Evolutionary conservation across 2,888 invertebrate species (phyloP), one percentile per base, ranked within the genome.

Genomic region (Drosophila tripunctata): DNA sequence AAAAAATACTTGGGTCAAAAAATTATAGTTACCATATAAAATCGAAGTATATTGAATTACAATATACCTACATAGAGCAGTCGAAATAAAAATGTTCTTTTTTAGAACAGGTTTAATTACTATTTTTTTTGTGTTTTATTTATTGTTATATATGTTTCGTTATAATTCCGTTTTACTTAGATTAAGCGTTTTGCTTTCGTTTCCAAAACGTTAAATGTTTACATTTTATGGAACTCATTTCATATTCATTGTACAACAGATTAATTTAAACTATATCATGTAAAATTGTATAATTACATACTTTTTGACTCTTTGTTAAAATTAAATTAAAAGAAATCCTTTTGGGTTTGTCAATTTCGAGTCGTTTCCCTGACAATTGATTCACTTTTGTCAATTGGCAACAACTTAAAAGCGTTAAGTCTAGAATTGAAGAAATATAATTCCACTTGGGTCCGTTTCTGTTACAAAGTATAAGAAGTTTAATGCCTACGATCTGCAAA

Each of bases 401-500:
- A n/a, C n/a, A 31, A 12, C 31, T n/a, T 22, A 33, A 30, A 38
- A 36, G 41, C 6, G 27, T 6, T 30, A 47, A 6, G n/a, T 41
- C 6, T n/a, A n/a, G 24, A 44, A 50, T 19, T 22, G 15, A 27
- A 30, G 24, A 6, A n/a, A n/a, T 4, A 10, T 24, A 8, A 41
- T 15, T 36, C 5, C 24, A 24, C 6, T 21, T 7, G n/a, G n/a
- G 14, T 15, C 3, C n/a, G 38, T 31, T 19, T n/a, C n/a, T n/a
- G n/a, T 10, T 15, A 8, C 27, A 22, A 24, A 35, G 48, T 14
- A 36, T 45, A 43, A 40, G 22, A 47, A 54, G 21, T 62, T 76
- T 38, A 48, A 48, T 31, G 43, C 57, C 31, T 52, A 63, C 22
- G 45, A 52, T 75, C 63, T 27, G 10, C 27, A 27, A 27, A 27